Evolutionary conservation across 2,113 vertebrate species (phyloP).

Genomic region (Ginglymostoma cirratum): DNA sequence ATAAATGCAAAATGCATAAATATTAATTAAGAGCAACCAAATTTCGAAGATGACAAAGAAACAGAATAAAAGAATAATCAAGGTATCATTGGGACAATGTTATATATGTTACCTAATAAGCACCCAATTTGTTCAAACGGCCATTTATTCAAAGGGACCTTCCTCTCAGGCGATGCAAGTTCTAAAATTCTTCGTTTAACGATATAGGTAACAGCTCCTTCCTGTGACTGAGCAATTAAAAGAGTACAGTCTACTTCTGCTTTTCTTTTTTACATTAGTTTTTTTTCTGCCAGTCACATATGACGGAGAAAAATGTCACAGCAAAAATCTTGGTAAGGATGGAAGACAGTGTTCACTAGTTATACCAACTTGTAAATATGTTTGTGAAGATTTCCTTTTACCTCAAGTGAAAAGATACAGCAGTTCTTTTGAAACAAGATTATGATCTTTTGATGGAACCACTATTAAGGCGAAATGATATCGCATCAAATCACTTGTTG

Average conservation of each 20-base stretch:
- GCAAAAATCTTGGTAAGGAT: not conserved
- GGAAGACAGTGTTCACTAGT: not conserved
- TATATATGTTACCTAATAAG: not conserved
- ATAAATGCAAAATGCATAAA: not conserved
- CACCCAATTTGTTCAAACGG: not conserved
- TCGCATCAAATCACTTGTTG: not conserved
- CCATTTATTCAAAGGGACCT: not conserved
- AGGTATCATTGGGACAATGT: not conserved
- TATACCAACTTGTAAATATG: not conserved
- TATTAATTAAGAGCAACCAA: not conserved
- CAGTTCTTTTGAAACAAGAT: not conserved
- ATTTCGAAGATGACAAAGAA: not conserved
- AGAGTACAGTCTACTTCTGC: not conserved
- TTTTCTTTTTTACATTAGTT: not conserved
- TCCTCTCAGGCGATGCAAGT: not conserved
- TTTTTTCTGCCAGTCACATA: not conserved
- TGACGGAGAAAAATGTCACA: not conserved
- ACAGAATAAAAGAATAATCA: not conserved
- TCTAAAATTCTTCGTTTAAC: not conserved
- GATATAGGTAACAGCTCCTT: not conserved
- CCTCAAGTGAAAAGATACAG: not conserved
- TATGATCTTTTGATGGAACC: not conserved
- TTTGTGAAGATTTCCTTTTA: not conserved
- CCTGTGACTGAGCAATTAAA: not conserved
- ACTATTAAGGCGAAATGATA: not conserved